These are phyloP conservation scores for Xiphias gladius DNA, from an alignment of 2,113 vertebrate species.

Conservation along the genomic window DNA sequence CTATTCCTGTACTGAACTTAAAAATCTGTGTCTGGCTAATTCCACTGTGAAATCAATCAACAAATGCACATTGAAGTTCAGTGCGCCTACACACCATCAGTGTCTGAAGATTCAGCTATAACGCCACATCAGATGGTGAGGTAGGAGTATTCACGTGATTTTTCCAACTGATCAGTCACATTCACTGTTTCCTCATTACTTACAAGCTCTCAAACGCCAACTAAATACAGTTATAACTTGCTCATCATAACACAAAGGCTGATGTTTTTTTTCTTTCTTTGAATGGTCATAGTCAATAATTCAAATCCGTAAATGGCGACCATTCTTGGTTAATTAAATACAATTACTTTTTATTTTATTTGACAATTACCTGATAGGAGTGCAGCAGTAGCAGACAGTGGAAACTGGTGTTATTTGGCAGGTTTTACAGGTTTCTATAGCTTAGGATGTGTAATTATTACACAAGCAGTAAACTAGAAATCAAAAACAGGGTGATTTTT, in stretches of 20 bases:
- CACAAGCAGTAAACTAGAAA: not conserved
- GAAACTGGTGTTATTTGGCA: not conserved
- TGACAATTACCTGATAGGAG: not conserved
- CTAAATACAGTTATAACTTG: not conserved
- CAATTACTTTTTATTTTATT: not conserved
- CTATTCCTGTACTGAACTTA: not conserved
- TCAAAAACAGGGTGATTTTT: not conserved
- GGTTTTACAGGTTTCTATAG: not conserved
- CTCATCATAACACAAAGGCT: not conserved
- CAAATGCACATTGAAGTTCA: not conserved
- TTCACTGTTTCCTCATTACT: not conserved
- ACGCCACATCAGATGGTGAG: too few species aligned
- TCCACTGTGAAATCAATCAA: not conserved
- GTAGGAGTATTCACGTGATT: too few species aligned
- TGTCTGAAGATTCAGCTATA: too few species aligned
- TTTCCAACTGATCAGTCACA: too few species aligned
- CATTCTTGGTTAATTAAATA: not conserved
- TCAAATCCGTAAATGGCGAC: not conserved
- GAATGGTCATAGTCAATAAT: too few species aligned
- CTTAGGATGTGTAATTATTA: not conserved
- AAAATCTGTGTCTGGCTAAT: not conserved
- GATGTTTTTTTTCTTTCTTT: not conserved
- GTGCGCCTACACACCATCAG: too few species aligned
- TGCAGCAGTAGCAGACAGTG: constrained; percentile 5
- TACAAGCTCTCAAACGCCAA: not conserved